These are phyloP conservation scores for Chaetogeoica ovagalla DNA, from an alignment of 2,888 invertebrate species.

Conservation along the genomic window DNA sequence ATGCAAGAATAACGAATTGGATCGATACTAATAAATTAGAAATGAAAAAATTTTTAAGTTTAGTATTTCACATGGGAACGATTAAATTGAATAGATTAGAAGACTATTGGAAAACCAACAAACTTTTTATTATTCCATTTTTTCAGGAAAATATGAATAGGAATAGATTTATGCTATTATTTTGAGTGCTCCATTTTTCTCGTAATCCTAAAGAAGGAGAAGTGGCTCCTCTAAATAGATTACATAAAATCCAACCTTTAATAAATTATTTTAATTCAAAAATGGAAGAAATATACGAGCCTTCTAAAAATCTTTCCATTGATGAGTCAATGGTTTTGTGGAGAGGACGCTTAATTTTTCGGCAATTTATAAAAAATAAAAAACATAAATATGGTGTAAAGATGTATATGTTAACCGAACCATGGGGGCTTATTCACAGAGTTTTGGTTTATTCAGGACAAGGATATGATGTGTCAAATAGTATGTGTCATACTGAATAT, in stretches of 20 bases:
- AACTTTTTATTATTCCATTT: slow-evolving; percentile 7
- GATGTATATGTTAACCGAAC: background rate
- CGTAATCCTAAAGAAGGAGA: background rate
- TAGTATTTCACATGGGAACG: slow-evolving; percentile 21
- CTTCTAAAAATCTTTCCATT: background rate
- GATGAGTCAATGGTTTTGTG: slow-evolving; percentile 43
- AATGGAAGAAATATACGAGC: background rate
- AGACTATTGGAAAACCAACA: slow-evolving; percentile 27
- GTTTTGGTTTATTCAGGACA: background rate
- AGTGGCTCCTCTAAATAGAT: background rate
- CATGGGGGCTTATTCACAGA: background rate
- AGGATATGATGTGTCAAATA: background rate
- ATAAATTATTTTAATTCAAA: background rate
- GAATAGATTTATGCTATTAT: slow-evolving; percentile 19
- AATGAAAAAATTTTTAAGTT: slow-evolving; percentile 22
- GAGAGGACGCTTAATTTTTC: slow-evolving; percentile 31
- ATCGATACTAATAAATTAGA: background rate
- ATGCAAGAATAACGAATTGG: slow-evolving; percentile 4
- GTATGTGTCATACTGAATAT: background rate
- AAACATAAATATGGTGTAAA: too few relatives aligned
- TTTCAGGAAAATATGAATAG: slow-evolving; percentile 24
- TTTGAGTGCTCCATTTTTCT: slow-evolving; percentile 14
- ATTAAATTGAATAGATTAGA: slow-evolving; percentile 9
- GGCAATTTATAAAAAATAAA: slow-evolving; percentile 32
- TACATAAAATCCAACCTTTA: background rate